Evolutionary conservation across 2,113 vertebrate species (phyloP).

Genomic region (Channa argus): DNA sequence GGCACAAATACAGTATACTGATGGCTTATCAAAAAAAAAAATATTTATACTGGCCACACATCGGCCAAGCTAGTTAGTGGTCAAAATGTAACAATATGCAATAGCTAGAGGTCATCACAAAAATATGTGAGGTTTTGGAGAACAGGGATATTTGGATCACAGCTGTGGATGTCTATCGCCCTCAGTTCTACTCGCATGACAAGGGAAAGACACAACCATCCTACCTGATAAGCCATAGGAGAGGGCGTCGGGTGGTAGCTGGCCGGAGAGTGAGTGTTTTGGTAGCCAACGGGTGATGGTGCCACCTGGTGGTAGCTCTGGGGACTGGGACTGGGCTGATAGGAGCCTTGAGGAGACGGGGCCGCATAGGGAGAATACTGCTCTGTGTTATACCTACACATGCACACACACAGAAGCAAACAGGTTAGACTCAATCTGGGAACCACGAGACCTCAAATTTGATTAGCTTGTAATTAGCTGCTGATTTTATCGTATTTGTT

Average conservation of each 20-base stretch:
- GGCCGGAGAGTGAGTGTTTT: constrained; percentile 94
- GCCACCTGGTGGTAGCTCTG: constrained; percentile 97
- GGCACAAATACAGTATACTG: no score
- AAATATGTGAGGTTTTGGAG: no score
- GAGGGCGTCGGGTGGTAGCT: constrained; percentile 95
- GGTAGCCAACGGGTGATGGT: constrained; percentile 93
- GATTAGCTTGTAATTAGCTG: no score
- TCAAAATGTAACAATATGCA: no score
- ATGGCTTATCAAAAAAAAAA: no score
- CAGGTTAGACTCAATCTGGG: background rate
- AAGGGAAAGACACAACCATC: background rate
- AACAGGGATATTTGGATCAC: no score
- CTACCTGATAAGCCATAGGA: constrained; percentile 96
- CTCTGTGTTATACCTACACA: constrained; percentile 92
- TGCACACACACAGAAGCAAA: background rate
- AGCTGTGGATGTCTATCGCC: no score
- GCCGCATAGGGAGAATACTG: constrained; percentile 94
- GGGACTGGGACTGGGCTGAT: constrained; percentile 94
- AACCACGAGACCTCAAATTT: background rate
- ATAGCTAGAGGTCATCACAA: no score
- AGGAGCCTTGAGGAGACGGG: constrained; percentile 93
- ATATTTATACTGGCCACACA: no score
- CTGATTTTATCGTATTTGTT: no score
- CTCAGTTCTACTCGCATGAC: no score
- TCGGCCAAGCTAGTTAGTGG: no score